Percentiles rank a stretch among this genome's conserved stretches.
Evolutionary conservation across 2,888 invertebrate genomes (phyloP).

Genomic region (Tanytarsus gracilentus): DNA sequence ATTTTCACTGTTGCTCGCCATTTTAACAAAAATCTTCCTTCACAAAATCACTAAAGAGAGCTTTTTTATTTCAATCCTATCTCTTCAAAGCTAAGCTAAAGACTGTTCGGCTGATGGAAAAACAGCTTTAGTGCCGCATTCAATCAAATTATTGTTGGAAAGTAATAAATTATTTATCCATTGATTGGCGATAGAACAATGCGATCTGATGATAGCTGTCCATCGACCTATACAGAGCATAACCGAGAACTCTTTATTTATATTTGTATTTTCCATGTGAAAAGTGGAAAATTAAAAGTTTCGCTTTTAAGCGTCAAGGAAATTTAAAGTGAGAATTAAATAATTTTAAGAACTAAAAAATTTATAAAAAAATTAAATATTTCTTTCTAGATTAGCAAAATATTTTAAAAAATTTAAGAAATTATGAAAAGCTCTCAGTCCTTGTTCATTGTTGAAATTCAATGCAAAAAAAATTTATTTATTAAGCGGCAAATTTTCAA

Average conservation of each 20-base stretch:
- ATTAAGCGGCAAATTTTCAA: too few relatives aligned
- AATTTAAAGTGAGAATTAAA: too few relatives aligned
- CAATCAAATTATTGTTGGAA: not conserved
- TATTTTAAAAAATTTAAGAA: too few relatives aligned
- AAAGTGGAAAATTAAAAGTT: not conserved
- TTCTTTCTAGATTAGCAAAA: too few relatives aligned
- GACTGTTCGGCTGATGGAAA: not conserved
- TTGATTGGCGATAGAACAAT: conserved; percentile 9
- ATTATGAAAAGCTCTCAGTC: too few relatives aligned
- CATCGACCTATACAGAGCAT: too few relatives aligned
- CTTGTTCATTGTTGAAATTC: too few relatives aligned
- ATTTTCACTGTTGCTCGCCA: too few relatives aligned
- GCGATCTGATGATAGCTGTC: conserved; percentile 7
- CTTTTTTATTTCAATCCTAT: not conserved
- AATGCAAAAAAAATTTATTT: too few relatives aligned
- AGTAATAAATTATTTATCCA: conserved; percentile 11
- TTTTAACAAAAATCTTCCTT: too few relatives aligned
- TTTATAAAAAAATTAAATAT: not conserved
- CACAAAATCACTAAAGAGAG: not conserved
- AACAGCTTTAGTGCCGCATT: not conserved
- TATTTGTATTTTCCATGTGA: not conserved
- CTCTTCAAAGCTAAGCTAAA: not conserved
- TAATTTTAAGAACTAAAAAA: not conserved
- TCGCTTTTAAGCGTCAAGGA: not conserved
- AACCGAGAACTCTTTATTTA: too few relatives aligned